Evolutionary conservation across 92 coral and sea anemone species (phyloP), one percentile per base, ranked within the genome.

Genomic region (Zoanthus gigantus): DNA sequence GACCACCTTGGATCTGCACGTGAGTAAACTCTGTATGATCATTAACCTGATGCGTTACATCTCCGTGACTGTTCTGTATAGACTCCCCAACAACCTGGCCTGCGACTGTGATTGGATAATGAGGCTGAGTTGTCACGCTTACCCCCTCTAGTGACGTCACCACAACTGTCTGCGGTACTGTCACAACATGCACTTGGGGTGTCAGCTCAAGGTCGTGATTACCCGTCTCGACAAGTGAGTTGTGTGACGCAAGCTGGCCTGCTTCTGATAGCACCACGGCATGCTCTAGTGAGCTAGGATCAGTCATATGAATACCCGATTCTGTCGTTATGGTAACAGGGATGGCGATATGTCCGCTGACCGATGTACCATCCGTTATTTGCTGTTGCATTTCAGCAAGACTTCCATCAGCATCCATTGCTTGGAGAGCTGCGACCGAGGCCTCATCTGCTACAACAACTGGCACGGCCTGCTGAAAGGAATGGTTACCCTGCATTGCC

Each of bases 321-420:
- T 97, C 99, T 17, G 98, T 91, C 74, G 99, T 93, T 95, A 97
- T 97, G 93, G 99, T 94, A 68, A 97, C 99, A 7, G 99, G 99
- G 76, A 97, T 95, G 63, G 99, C 95, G 74, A 97, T 97, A 75
- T 97, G 99, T 4, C 97, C 95, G 42, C 95, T 88, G 45, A 93
- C 95, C 37, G 87, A 88, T 16, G 98, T 89, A 4, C 94, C 97
- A 16, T 95, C 98, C 1, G 96, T 89, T 72, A 97, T 97, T 65
- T 97, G 99, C 65, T 97, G 99, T 28, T 89, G 92, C 71, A 97
- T 97, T 48, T 97, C 99, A 13, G 95, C 93, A 72, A 97, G 93
- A 60, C 95, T 93, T 71, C 94, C 94, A 86, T 95, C 96, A 5
- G 85, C 85, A 8, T 81, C 85, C 85, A 97, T 94, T 30, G 99